Evolutionary conservation across 2,888 invertebrate species (phyloP).

Genomic region (Fragum sueziense): DNA sequence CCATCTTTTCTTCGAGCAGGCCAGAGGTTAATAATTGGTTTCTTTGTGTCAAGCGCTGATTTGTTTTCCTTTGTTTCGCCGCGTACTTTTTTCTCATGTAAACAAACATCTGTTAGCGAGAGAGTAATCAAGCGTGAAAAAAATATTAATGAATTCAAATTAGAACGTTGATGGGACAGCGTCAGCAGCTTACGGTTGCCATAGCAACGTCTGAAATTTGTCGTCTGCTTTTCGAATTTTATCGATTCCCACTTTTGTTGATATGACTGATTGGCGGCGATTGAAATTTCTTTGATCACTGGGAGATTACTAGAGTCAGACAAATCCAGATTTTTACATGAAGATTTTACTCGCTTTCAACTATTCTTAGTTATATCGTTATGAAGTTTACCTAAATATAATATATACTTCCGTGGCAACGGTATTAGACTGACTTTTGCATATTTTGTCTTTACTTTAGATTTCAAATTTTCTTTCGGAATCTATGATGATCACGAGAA

Average conservation of each 20-base stretch:
- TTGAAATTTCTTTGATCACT: no score
- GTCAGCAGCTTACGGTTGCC: conserved; percentile 15
- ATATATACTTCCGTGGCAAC: no score
- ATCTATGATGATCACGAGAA: no score
- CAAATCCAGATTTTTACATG: no score
- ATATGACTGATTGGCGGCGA: conserved; percentile 10
- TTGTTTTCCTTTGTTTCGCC: conserved; percentile 15
- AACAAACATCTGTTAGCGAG: conserved; percentile 22
- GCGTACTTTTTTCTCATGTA: conserved; percentile 14
- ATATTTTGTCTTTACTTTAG: no score
- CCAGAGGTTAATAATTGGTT: not conserved
- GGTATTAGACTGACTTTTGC: no score
- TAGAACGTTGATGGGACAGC: conserved; percentile 3
- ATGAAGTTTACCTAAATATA: no score
- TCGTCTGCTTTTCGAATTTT: conserved; percentile 5
- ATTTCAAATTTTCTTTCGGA: no score
- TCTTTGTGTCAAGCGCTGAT: conserved; percentile 6
- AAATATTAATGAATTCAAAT: conserved; percentile 25
- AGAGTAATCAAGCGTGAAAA: conserved; percentile 13
- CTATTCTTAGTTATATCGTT: no score
- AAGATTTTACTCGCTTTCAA: no score
- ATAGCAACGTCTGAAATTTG: conserved; percentile 11
- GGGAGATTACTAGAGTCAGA: no score
- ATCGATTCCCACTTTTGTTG: conserved; percentile 23
- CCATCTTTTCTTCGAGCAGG: not conserved